Conservation (phyloP, 1,140 invertebrate genomes). For the Drosophila pandora region DNA sequence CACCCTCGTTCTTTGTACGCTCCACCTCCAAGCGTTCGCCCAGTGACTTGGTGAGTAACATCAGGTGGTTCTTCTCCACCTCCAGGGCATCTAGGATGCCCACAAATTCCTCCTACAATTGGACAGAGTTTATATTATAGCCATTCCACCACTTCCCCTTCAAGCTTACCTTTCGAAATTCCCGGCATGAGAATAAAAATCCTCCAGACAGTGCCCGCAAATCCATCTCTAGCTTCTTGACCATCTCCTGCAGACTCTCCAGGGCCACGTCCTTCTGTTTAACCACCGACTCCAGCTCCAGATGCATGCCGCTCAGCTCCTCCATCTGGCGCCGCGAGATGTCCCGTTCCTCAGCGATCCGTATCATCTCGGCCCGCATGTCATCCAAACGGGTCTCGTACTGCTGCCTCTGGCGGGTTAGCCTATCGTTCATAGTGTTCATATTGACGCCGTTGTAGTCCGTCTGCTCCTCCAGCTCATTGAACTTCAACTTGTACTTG, state of each 20-base stretch:
- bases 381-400: conserved; percentile 83
- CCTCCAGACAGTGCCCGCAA: conserved; percentile 71
- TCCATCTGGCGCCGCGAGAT: conserved; percentile 50
- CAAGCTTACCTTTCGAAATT: conserved; percentile 66
- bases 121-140: not conserved
- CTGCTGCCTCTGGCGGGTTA: conserved; percentile 62
- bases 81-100: conserved; percentile 84
- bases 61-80: conserved; percentile 85
- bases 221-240: conserved; percentile 70
- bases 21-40: conserved; percentile 85
- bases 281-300: conserved; percentile 53
- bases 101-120: conserved; percentile 67
- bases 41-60: conserved; percentile 84
- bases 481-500: conserved; percentile 60
- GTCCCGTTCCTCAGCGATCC: conserved; percentile 62
- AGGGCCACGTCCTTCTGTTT: conserved; percentile 53
- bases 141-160: not conserved
- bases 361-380: conserved; percentile 85
- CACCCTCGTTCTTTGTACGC: conserved; percentile 66
- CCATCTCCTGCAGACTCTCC: conserved; percentile 39
- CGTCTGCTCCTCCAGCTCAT: conserved; percentile 65
- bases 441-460: conserved; percentile 67
- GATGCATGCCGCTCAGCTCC: conserved; percentile 61
- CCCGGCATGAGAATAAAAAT: conserved; percentile 78
- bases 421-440: conserved; percentile 61